phyloP scores from a whole-genome alignment of 2,888 invertebrate species.

The Brachypterus glaber region DNA sequence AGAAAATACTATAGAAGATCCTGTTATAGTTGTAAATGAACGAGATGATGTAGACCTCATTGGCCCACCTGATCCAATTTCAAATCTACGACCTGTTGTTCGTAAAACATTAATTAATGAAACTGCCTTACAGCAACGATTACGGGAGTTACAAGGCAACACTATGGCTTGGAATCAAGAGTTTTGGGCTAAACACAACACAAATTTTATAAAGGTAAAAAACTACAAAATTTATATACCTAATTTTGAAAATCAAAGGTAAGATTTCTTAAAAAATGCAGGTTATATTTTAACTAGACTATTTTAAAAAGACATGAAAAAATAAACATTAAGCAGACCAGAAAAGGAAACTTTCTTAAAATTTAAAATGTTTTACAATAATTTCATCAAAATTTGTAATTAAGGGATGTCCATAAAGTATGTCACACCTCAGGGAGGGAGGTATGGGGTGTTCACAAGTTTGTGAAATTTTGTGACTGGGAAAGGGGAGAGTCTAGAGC shows the following conservation, averaged over 20 bases:
- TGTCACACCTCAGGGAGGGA: too few relatives aligned
- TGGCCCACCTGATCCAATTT: conserved; percentile 71
- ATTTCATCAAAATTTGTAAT: too few relatives aligned
- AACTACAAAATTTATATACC: conserved; percentile 1
- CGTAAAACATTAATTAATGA: conserved; percentile 58
- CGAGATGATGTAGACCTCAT: conserved; percentile 50
- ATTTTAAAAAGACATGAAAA: too few relatives aligned
- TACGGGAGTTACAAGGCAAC: conserved; percentile 54
- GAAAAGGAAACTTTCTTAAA: too few relatives aligned
- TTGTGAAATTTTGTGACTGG: too few relatives aligned
- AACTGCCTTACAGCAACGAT: conserved; percentile 52
- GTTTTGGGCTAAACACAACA: conserved; percentile 77
- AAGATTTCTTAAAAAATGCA: conserved; percentile 14
- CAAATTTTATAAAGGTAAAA: conserved; percentile 58
- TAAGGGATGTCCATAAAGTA: too few relatives aligned
- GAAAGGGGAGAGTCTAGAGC: too few relatives aligned
- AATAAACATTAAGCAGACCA: too few relatives aligned
- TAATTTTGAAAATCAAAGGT: conserved; percentile 14
- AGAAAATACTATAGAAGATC: conserved; percentile 28
- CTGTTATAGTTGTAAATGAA: conserved; percentile 32
- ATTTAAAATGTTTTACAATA: too few relatives aligned
- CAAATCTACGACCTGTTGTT: conserved; percentile 66
- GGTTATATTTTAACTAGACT: conserved; percentile 42
- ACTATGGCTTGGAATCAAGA: conserved; percentile 76
- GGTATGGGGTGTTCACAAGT: too few relatives aligned